A percentile compares a stretch with the other conserved stretches of the same genome.
Evolutionary conservation across 2,113 vertebrate genomes (phyloP).

Genomic region (Gobio gobio): DNA sequence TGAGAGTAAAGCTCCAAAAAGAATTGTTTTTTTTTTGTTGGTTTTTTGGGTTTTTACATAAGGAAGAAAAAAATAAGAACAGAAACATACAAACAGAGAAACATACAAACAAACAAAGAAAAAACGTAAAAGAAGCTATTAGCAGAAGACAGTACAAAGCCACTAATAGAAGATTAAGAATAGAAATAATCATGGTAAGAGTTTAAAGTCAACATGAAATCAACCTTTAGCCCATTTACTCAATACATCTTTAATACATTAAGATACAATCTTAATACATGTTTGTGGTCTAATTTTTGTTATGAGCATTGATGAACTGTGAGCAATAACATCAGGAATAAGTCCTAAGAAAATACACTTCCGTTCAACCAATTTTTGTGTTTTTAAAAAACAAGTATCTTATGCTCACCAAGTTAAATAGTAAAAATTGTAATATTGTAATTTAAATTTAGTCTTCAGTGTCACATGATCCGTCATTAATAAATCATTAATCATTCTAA

Average conservation of each 20-base stretch:
- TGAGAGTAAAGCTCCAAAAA: slow-evolving; percentile 80
- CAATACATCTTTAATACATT: too few species aligned
- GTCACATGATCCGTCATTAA: too few species aligned
- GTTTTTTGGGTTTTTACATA: slow-evolving; percentile 20
- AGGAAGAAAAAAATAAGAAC: slow-evolving; percentile 66
- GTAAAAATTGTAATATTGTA: too few species aligned
- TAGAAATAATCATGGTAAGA: not conserved
- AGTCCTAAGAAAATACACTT: not conserved
- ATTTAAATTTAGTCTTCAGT: too few species aligned
- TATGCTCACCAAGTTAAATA: too few species aligned
- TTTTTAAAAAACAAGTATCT: too few species aligned
- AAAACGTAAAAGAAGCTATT: slow-evolving; percentile 76
- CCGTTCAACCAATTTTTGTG: not conserved
- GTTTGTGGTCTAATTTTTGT: not conserved
- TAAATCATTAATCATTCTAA: too few species aligned
- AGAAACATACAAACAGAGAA: slow-evolving; percentile 70
- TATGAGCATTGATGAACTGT: not conserved
- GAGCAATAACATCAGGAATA: not conserved
- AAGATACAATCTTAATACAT: not conserved
- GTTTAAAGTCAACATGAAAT: slow-evolving; percentile 3
- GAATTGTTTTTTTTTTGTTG: slow-evolving; percentile 43
- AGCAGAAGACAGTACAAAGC: slow-evolving; percentile 66
- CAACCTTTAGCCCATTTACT: not conserved
- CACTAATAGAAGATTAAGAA: not conserved
- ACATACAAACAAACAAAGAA: slow-evolving; percentile 72